Evolutionary conservation across 2,113 vertebrate genomes (phyloP).

Genomic region (Cynocephalus volans): DNA sequence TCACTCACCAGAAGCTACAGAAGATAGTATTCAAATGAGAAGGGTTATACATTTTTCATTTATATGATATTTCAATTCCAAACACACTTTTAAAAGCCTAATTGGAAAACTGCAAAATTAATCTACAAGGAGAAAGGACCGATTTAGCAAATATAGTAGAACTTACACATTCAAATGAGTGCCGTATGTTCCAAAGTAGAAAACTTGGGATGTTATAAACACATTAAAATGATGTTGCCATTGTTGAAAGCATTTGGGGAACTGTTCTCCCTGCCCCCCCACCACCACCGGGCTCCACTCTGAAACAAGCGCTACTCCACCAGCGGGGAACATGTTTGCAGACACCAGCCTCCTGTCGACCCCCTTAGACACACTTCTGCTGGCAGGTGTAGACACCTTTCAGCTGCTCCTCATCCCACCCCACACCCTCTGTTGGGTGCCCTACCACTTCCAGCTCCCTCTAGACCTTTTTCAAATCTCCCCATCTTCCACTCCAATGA

Average conservation of each 20-base stretch:
- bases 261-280: not conserved
- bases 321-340: no score
- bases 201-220: conserved; percentile 55
- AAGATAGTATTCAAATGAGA: not conserved
- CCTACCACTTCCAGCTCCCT: no score
- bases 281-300: no score
- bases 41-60: not conserved
- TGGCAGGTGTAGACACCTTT: no score
- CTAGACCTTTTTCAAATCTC: no score
- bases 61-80: conserved; percentile 48
- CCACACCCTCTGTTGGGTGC: no score
- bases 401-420: no score
- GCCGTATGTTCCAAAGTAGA: conserved; percentile 20
- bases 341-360: no score
- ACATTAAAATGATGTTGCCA: conserved; percentile 43
- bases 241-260: conserved; percentile 45
- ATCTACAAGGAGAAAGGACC: not conserved
- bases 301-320: no score
- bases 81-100: not conserved
- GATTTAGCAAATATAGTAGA: conserved; percentile 59
- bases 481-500: no score
- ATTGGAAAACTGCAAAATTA: conserved; percentile 50
- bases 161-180: conserved; percentile 16
- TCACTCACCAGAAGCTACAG: not conserved
- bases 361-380: no score